Evolutionary conservation across 2,113 vertebrate genomes (phyloP).

Genomic region (Dromaius novaehollandiae): DNA sequence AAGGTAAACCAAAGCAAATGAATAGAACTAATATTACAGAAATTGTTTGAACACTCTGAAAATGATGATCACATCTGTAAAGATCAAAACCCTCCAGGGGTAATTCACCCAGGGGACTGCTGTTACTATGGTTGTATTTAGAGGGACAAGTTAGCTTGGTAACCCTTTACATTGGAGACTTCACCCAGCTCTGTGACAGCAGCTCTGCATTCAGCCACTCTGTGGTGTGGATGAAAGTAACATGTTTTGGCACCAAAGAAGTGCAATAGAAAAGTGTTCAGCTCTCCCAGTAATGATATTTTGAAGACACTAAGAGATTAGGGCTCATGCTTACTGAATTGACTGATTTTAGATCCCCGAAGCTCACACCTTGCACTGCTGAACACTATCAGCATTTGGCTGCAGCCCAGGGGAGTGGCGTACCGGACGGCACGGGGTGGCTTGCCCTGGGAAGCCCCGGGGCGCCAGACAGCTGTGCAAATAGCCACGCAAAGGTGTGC

Average conservation of each 20-base stretch:
- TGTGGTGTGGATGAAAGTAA: background rate
- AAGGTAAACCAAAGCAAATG: background rate
- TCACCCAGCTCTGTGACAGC: background rate
- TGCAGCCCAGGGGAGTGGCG: background rate
- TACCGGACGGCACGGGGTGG: background rate
- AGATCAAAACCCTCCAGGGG: background rate
- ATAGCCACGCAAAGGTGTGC: too few species aligned
- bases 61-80: background rate
- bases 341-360: too few species aligned
- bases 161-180: accelerated
- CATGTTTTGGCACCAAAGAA: background rate
- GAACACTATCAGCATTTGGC: background rate
- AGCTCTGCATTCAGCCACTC: background rate
- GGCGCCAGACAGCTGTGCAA: background rate
- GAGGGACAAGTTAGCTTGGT: background rate
- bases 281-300: background rate
- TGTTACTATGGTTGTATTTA: background rate
- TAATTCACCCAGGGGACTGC: accelerated
- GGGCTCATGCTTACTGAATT: background rate
- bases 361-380: background rate
- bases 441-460: background rate
- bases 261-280: background rate
- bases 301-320: background rate
- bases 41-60: background rate
- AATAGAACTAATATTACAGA: background rate